These are phyloP conservation scores for Pseudorhombus dupliciocellatus DNA, from an alignment of 2,113 vertebrate genomes.

Conservation along the genomic window DNA sequence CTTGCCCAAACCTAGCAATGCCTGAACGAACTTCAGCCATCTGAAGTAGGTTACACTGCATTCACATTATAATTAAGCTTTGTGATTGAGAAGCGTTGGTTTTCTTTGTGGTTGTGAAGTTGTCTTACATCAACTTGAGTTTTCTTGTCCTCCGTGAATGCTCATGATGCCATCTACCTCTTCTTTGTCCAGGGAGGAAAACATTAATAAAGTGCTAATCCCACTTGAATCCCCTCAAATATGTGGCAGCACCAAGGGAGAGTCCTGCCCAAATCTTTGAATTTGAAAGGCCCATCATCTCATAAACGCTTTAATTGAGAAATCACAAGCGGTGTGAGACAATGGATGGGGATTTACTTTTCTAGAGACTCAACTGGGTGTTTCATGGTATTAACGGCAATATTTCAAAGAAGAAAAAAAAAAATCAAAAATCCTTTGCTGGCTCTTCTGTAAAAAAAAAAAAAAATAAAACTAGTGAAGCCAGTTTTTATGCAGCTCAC, in stretches of 20 bases:
- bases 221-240: conserved; percentile 19
- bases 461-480: conserved; percentile 13
- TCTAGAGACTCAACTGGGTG: neutral
- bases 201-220: conserved; percentile 25
- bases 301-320: conserved; percentile 37
- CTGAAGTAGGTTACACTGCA: too few relatives aligned
- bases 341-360: conserved; percentile 32
- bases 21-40: too few relatives aligned
- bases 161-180: neutral
- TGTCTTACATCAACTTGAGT: too few relatives aligned
- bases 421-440: conserved; percentile 33
- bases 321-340: conserved; percentile 34
- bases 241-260: neutral
- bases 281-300: conserved; percentile 32
- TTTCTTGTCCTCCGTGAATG: neutral
- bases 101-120: too few relatives aligned
- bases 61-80: too few relatives aligned
- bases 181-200: conserved; percentile 18
- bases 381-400: conserved; percentile 44
- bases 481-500: conserved; percentile 20
- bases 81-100: too few relatives aligned
- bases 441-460: neutral
- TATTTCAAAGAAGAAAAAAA: conserved; percentile 41
- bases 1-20: too few relatives aligned
- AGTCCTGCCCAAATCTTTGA: conserved; percentile 24